Percentiles rank a stretch among this genome's conserved stretches.
Conservation (phyloP, 92 coral and sea anemone genomes). For the Phymanthus crucifer region DNA sequence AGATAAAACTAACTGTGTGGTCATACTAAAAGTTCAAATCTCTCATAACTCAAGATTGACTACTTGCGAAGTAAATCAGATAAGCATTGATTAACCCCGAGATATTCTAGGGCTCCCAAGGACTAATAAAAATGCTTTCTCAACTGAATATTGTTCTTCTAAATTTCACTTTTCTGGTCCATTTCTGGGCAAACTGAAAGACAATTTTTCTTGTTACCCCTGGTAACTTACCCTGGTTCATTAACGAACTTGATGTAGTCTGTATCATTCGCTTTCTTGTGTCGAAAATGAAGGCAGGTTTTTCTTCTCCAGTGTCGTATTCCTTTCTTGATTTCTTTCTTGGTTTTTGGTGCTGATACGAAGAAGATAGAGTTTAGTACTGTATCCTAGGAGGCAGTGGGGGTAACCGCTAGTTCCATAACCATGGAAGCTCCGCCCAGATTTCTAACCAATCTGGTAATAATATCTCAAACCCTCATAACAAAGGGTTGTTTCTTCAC, state of each 20-base stretch:
- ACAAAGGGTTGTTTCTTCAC: background rate
- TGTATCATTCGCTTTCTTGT: constrained; percentile 73
- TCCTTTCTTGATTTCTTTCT: constrained; percentile 79
- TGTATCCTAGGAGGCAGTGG: constrained; percentile 24
- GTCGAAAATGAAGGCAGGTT: constrained; percentile 92
- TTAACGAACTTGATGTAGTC: constrained; percentile 91
- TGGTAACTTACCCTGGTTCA: constrained; percentile 88
- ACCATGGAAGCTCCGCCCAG: constrained; percentile 67
- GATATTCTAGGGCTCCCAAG: constrained; percentile 11
- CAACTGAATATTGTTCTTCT: background rate
- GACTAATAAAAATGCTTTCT: constrained; percentile 19
- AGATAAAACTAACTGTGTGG: constrained; percentile 43
- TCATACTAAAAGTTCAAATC: constrained; percentile 7
- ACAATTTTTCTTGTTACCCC: background rate
- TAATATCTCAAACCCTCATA: constrained; percentile 28
- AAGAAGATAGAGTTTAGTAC: constrained; percentile 1
- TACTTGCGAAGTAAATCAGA: constrained; percentile 1
- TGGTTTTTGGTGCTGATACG: constrained; percentile 61
- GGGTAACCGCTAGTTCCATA: constrained; percentile 44
- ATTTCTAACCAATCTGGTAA: constrained; percentile 45
- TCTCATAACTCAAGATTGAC: constrained; percentile 20
- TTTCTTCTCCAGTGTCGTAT: constrained; percentile 88
- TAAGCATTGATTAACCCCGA: constrained; percentile 31
- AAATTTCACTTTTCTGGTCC: background rate
- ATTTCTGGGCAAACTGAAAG: background rate